Base-by-base conservation (phyloP, 2,113 vertebrate genomes). In the Spermophilus dauricus region DNA sequence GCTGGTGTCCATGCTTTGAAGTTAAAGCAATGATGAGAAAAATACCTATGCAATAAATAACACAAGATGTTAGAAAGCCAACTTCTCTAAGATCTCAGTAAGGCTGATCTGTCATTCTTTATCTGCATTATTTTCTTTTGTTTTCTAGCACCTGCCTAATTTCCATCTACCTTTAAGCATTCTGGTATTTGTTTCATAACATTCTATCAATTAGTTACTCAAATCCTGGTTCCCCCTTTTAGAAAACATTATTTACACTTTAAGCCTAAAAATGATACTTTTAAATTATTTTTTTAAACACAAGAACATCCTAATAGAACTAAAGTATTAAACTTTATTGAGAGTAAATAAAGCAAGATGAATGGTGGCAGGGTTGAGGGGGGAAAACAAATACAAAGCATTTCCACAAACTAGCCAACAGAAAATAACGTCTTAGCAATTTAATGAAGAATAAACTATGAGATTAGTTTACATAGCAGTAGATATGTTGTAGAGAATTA, bases 401-500 rank as follows among this genome's bases (percentile, higher is more conserved):
- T 81, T 78, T 75, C 97, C 5, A 75, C 53, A 95, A 45, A 86
- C 75, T 87, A 97, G 94, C 70, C 93, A 97, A 97, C 42, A 97
- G 89, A 94, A 95, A 92, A 97, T 94, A 94, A 93, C 28, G 93
- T 45, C 70, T 95, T 97, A 84, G 98, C 90, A 98, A 98, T 93
- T 97, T 98, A 97, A 98, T 95, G 95, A 98, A 98, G 94, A 78
- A 5, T 53, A 98, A 97, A 83, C 87, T 30, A 0, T 94, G 93
- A 51, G 3, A 84, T 88, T 88, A 93, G 94, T 98, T 98, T 85
- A 97, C 94, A 98, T 87, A 98, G 94, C 94, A 97, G 93, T 92
- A 97, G 92, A 98, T 98, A 88, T 97, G 97, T 94, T 96, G 97
- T n/a, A 94, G 89, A 98, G 93, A 97, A 98, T 97, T 98, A 98